Conservation (phyloP, 2,113 vertebrate genomes). For the Sander lucioperca region DNA sequence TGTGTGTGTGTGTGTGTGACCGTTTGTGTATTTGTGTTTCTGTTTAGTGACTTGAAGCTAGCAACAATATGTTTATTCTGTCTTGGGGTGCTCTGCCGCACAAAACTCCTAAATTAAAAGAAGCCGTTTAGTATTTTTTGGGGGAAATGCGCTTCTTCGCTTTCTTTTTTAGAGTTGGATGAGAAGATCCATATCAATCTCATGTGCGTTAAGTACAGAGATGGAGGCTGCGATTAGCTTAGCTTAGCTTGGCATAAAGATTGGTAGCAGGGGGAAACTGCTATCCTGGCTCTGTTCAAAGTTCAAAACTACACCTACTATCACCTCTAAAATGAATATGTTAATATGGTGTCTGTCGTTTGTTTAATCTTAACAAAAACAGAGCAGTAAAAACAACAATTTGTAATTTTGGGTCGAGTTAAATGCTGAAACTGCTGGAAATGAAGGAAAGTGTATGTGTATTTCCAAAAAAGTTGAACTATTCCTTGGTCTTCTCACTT, state of each 20-base stretch:
- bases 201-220: neutral
- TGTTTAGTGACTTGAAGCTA: slow-evolving; percentile 64
- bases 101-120: slow-evolving; percentile 41
- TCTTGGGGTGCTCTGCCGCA: neutral
- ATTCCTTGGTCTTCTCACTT: neutral
- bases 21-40: slow-evolving; percentile 72
- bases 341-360: neutral
- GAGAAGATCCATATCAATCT: neutral
- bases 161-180: neutral
- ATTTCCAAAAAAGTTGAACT: neutral
- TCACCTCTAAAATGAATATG: neutral
- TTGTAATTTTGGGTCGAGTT: neutral
- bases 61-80: slow-evolving; percentile 32
- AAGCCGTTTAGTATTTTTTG: neutral
- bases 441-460: neutral
- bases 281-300: neutral
- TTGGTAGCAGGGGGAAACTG: neutral
- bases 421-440: neutral
- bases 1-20: slow-evolving; percentile 20
- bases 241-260: slow-evolving; percentile 6
- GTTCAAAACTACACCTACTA: neutral
- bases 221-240: neutral
- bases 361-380: neutral
- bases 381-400: neutral
- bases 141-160: neutral